These are phyloP conservation scores for Sandelia bainsii DNA, from an alignment of 2,797 vertebrate species.

Conservation along the genomic window DNA sequence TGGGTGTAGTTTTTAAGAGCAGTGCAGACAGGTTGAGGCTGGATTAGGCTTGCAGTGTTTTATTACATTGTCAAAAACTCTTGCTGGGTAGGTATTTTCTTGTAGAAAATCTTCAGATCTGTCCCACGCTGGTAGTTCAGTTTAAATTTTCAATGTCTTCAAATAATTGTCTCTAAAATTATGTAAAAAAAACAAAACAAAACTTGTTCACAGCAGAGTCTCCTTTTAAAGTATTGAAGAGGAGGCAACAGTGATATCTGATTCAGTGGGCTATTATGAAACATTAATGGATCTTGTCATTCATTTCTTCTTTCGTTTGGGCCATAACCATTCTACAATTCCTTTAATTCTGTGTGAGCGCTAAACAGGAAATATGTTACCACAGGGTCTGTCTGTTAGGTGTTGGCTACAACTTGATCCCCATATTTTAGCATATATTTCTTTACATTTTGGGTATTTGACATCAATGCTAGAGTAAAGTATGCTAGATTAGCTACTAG, in stretches of 20 bases:
- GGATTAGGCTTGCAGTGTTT: not conserved
- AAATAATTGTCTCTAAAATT: too few relatives aligned
- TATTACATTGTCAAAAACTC: not conserved
- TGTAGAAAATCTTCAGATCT: not conserved
- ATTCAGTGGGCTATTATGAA: too few relatives aligned
- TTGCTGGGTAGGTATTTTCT: not conserved
- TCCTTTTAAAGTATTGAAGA: too few relatives aligned
- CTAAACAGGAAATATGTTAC: not conserved
- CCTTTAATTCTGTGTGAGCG: too few relatives aligned
- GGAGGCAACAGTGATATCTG: too few relatives aligned
- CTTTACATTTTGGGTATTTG: not conserved
- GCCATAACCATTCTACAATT: too few relatives aligned
- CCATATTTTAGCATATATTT: not conserved
- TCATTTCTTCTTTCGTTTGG: too few relatives aligned
- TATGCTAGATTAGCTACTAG: not conserved
- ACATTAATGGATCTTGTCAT: too few relatives aligned
- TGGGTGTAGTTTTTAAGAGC: not conserved
- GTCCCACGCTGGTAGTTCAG: not conserved
- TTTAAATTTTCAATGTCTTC: not conserved
- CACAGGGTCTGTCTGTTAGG: not conserved
- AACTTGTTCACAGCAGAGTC: too few relatives aligned
- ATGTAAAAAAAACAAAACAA: too few relatives aligned
- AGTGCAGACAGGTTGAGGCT: not conserved
- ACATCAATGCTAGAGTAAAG: not conserved
- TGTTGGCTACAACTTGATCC: not conserved